phyloP scores from a whole-genome alignment of 2,113 vertebrate genomes.

The Cinclus mexicanus region DNA sequence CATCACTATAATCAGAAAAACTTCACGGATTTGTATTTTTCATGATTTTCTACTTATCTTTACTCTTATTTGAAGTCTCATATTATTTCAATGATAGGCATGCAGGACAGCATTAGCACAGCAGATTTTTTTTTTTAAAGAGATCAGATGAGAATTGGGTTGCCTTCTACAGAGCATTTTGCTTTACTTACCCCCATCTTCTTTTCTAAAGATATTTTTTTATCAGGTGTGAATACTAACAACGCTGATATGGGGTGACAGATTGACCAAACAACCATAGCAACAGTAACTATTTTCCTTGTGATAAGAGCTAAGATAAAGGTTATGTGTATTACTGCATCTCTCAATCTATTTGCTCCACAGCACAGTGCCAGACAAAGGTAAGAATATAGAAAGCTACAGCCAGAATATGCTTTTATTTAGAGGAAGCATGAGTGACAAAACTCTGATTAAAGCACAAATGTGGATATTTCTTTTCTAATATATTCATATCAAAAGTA shows the following conservation, averaged over 20 bases:
- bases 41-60: constrained; percentile 22
- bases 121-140: not conserved
- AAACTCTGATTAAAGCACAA: not conserved
- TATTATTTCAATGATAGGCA: not conserved
- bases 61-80: not conserved
- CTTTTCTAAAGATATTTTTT: constrained; percentile 5
- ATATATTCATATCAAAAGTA: not conserved
- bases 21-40: not conserved
- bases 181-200: not conserved
- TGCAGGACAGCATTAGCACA: not conserved
- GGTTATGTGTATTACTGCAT: constrained; percentile 47
- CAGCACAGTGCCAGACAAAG: not conserved
- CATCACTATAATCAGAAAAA: constrained; percentile 24
- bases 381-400: not conserved
- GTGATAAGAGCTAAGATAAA: constrained; percentile 54
- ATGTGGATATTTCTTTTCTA: not conserved
- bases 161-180: not conserved
- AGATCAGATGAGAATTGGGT: constrained; percentile 22
- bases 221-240: constrained; percentile 56
- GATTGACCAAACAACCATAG: constrained; percentile 45
- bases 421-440: not conserved
- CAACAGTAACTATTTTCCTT: constrained; percentile 50
- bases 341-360: constrained; percentile 37
- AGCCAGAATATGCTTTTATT: not conserved
- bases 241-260: constrained; percentile 48